Evolutionary conservation across 2,888 invertebrate species (phyloP).

Genomic region (Strigamia transsilvanica): DNA sequence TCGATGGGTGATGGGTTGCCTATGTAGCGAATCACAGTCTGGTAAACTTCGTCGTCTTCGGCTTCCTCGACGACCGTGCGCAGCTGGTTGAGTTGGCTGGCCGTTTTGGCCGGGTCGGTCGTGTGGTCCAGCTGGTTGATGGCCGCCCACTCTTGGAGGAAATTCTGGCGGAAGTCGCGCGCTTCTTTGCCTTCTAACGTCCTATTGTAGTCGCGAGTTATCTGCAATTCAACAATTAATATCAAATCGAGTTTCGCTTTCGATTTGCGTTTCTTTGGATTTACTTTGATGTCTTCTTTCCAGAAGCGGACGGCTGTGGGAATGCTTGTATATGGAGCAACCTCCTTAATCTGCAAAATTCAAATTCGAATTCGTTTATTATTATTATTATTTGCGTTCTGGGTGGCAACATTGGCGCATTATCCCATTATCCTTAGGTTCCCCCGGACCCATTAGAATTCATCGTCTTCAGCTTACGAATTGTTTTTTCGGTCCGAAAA

Average conservation of each 20-base stretch:
- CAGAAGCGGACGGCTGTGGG: conserved; percentile 79
- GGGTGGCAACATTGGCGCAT: no score
- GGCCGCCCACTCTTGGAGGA: conserved; percentile 54
- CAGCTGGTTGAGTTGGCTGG: conserved; percentile 43
- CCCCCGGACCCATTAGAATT: no score
- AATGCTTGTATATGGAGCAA: conserved; percentile 80
- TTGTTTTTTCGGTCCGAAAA: no score
- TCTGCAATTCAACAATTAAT: conserved; percentile 58
- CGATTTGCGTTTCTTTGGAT: no score
- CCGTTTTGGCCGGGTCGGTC: not conserved
- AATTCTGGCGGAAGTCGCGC: conserved; percentile 33
- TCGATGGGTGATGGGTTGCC: conserved; percentile 50
- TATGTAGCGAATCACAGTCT: conserved; percentile 52
- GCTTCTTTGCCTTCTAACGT: conserved; percentile 64
- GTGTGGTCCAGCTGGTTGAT: conserved; percentile 29
- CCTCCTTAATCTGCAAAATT: conserved; percentile 86
- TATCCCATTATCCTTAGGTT: no score
- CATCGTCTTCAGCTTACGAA: no score
- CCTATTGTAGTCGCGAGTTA: conserved; percentile 74
- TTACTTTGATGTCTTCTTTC: conserved; percentile 79
- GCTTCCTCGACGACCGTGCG: conserved; percentile 52
- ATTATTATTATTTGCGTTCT: no score
- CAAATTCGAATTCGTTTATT: no score
- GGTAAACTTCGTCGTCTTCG: conserved; percentile 56
- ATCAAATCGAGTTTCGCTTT: no score